Conservation (phyloP, 1,140 invertebrate genomes). For the Lasaia peninsularis region DNA sequence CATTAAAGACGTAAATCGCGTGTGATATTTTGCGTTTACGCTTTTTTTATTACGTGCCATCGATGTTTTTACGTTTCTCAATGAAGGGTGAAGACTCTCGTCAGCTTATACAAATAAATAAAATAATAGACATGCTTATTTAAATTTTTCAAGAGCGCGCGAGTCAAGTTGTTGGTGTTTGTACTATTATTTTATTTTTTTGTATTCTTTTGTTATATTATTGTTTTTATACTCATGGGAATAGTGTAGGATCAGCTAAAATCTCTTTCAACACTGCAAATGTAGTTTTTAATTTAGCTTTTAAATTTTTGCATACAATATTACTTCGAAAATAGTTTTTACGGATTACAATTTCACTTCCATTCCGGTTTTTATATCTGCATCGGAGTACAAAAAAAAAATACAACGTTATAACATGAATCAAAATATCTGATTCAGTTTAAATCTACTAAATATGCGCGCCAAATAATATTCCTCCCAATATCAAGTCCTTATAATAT, state of each 20-base stretch:
- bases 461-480: no score
- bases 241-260: neutral
- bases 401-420: no score
- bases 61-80: slow-evolving; percentile 10
- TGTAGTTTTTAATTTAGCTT: no score
- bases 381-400: no score
- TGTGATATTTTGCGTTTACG: neutral
- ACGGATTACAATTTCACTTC: no score
- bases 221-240: neutral
- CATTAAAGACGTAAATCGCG: neutral
- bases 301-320: neutral
- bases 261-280: neutral
- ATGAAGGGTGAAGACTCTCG: slow-evolving; percentile 31
- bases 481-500: no score
- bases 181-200: slow-evolving; percentile 5
- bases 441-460: no score
- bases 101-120: slow-evolving; percentile 33
- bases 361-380: no score
- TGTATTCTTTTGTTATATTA: slow-evolving; percentile 1
- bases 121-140: slow-evolving; percentile 24
- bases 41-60: slow-evolving; percentile 8
- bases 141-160: slow-evolving; percentile 23
- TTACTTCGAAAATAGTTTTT: neutral
- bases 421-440: no score
- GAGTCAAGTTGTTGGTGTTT: slow-evolving; percentile 28